These are phyloP conservation scores for Myotis daubentonii DNA, from an alignment of 2,797 vertebrate genomes.

Conservation along the genomic window DNA sequence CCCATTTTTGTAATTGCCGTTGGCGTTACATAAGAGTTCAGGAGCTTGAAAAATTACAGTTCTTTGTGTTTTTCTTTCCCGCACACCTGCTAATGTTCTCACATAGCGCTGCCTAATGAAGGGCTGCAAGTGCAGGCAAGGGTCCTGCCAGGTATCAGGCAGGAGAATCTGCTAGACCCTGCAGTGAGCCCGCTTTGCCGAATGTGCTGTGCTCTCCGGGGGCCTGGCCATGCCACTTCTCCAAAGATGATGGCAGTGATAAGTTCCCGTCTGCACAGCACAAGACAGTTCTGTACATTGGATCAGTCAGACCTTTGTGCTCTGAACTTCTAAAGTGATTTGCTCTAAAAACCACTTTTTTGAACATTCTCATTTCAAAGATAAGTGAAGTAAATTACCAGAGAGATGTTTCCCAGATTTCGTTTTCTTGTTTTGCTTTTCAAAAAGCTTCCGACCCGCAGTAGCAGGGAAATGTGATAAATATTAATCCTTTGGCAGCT, in stretches of 20 bases:
- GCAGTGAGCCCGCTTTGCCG: background rate
- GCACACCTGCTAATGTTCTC: constrained; percentile 1
- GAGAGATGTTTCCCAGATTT: constrained; percentile 34
- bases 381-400: background rate
- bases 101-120: background rate
- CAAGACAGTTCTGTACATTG: background rate
- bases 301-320: background rate
- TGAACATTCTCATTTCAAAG: background rate
- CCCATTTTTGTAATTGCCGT: background rate
- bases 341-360: constrained; percentile 3
- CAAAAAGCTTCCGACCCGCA: background rate
- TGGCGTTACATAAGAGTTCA: background rate
- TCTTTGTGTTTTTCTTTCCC: background rate
- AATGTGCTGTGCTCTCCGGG: background rate
- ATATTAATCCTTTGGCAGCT: constrained; percentile 28
- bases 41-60: constrained; percentile 4
- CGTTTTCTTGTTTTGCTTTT: constrained; percentile 42
- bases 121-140: background rate
- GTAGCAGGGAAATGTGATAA: background rate
- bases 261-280: background rate
- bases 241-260: background rate
- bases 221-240: background rate
- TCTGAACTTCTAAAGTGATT: background rate
- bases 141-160: background rate
- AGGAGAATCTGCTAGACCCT: background rate